These are phyloP conservation scores for Vimba vimba DNA, from an alignment of 2,113 vertebrate species.

Conservation along the genomic window DNA sequence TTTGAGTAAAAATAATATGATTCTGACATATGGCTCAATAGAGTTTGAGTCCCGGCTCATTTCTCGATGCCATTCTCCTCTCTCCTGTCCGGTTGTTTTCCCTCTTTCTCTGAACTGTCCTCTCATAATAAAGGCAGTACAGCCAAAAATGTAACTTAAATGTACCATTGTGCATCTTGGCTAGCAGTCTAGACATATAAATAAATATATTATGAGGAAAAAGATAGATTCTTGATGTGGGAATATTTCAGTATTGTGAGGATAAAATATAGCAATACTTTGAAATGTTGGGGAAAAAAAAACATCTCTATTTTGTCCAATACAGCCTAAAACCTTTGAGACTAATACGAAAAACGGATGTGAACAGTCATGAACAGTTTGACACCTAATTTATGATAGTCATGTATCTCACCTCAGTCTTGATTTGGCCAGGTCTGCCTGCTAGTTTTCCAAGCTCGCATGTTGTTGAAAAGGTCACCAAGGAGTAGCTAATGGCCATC, in stretches of 20 bases:
- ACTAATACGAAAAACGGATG: neutral
- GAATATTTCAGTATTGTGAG: neutral
- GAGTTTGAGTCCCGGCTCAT: neutral
- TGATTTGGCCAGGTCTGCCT: neutral
- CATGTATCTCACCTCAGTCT: neutral
- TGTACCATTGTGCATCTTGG: too few relatives aligned
- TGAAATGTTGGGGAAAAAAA: neutral
- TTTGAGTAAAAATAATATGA: neutral
- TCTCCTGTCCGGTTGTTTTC: neutral
- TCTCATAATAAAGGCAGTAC: neutral
- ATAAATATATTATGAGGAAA: neutral
- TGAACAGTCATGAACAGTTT: neutral
- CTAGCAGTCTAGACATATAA: too few relatives aligned
- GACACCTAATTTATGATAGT: slow-evolving; percentile 8
- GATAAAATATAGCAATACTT: neutral
- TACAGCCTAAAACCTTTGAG: neutral
- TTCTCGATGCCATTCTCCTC: neutral
- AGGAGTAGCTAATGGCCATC: slow-evolving; percentile 55
- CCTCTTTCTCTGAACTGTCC: neutral
- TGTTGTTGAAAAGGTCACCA: slow-evolving; percentile 52
- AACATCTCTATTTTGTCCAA: neutral
- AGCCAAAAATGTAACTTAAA: neutral
- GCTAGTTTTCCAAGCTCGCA: slow-evolving; percentile 11
- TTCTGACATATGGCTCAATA: neutral
- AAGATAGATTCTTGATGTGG: neutral